These are phyloP conservation scores for Nesidiocoris tenuis DNA, from an alignment of 2,888 invertebrate species.

Conservation along the genomic window DNA sequence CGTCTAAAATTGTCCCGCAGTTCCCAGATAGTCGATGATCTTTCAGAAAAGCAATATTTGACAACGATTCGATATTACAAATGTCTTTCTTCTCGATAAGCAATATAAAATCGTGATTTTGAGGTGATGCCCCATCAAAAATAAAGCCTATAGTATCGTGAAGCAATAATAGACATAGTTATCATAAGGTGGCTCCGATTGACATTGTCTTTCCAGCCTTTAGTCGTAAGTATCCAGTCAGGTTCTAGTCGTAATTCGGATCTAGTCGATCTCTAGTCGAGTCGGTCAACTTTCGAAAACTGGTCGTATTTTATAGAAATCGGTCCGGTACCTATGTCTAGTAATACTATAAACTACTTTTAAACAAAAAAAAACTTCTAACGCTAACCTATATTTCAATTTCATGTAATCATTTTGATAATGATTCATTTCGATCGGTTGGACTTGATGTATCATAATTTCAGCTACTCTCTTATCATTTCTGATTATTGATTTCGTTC, in stretches of 20 bases:
- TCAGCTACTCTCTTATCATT: constrained; percentile 12
- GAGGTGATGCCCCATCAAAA: constrained; percentile 35
- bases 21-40: not conserved
- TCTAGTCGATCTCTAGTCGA: constrained; percentile 10
- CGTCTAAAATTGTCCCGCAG: too few species aligned
- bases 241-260: not conserved
- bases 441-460: constrained; percentile 15
- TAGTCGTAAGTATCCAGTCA: constrained; percentile 2
- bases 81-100: constrained; percentile 29
- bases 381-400: not conserved
- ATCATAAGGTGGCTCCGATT: constrained; percentile 25
- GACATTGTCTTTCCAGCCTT: constrained; percentile 5
- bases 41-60: constrained; percentile 23
- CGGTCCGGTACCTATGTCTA: constrained; percentile 33
- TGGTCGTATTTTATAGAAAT: not conserved
- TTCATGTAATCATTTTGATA: constrained; percentile 3
- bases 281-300: constrained; percentile 1
- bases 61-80: constrained; percentile 38
- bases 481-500: not conserved
- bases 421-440: not conserved
- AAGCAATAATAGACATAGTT: constrained; percentile 48
- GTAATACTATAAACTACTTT: constrained; percentile 20
- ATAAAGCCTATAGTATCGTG: constrained; percentile 47
- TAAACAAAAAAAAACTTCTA: constrained; percentile 6
- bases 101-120: constrained; percentile 31